Evolutionary conservation across 2,888 invertebrate genomes (phyloP).

Genomic region (Bombylius major): DNA sequence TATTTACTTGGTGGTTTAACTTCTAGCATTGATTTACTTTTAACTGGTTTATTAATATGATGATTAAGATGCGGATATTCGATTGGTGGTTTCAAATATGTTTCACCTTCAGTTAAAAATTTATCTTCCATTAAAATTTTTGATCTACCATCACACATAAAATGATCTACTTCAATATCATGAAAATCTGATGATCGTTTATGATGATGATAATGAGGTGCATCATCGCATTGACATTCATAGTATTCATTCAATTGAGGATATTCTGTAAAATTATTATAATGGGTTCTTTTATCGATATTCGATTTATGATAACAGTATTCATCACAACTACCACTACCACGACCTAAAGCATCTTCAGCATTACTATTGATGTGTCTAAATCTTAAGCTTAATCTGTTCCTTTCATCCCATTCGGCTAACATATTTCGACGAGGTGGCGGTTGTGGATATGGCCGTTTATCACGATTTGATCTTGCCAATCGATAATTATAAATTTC

Average conservation of each 20-base stretch:
- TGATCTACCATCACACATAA: constrained; percentile 33
- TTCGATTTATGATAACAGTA: constrained; percentile 29
- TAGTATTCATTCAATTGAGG: background rate
- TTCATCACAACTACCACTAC: constrained; percentile 21
- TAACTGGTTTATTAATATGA: constrained; percentile 8
- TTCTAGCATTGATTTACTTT: constrained; percentile 32
- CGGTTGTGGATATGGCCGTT: constrained; percentile 15
- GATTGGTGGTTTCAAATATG: constrained; percentile 22
- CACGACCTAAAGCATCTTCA: constrained; percentile 1
- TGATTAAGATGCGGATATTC: background rate
- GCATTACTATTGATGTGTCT: constrained; percentile 7
- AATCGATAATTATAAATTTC: constrained; percentile 28
- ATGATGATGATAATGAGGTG: constrained; percentile 1
- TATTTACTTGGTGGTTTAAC: constrained; percentile 33
- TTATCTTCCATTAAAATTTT: constrained; percentile 32
- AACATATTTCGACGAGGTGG: constrained; percentile 23
- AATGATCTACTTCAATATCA: constrained; percentile 32
- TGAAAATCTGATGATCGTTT: constrained; percentile 26
- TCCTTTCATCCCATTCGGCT: constrained; percentile 30
- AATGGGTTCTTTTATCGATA: background rate
- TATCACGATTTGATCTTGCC: constrained; percentile 7
- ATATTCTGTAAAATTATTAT: constrained; percentile 2
- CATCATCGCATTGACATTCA: background rate
- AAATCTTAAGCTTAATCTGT: constrained; percentile 11
- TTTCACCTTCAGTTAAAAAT: constrained; percentile 33